Conservation (phyloP, 2,113 vertebrate species). For the Solenodon paradoxus region DNA sequence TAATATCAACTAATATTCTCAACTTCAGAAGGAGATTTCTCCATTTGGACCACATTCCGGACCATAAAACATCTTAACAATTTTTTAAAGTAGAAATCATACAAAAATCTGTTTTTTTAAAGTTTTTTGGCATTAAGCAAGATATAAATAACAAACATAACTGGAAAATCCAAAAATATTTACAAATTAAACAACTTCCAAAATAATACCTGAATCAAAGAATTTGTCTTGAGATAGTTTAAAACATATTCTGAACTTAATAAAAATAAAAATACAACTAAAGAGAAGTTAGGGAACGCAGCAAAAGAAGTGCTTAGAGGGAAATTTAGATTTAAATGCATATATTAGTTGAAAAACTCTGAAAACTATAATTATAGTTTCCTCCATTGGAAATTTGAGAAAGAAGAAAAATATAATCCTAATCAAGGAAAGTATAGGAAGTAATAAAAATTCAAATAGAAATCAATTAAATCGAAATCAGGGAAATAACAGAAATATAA, state of each 20-base stretch:
- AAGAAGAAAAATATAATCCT: neutral
- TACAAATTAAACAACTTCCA: neutral
- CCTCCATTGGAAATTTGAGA: neutral
- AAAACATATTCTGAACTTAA: neutral
- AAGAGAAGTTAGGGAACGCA: neutral
- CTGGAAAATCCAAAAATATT: too few species aligned
- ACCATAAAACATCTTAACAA: neutral
- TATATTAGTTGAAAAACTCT: too few species aligned
- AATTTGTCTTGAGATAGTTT: neutral
- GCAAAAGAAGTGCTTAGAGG: neutral
- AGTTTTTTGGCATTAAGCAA: too few species aligned
- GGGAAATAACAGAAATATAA: neutral
- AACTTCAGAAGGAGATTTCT: neutral
- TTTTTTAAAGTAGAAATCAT: neutral
- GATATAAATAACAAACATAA: too few species aligned
- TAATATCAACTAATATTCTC: too few species aligned
- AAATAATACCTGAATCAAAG: neutral
- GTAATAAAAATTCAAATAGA: neutral
- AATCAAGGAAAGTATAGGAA: neutral
- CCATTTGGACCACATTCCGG: neutral
- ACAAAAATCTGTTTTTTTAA: too few species aligned
- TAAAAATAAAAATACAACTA: neutral
- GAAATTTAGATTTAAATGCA: neutral
- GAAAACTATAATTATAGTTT: neutral
- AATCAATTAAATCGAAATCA: neutral